phyloP scores from a whole-genome alignment of 2,888 invertebrate genomes.

The Pecten maximus region DNA sequence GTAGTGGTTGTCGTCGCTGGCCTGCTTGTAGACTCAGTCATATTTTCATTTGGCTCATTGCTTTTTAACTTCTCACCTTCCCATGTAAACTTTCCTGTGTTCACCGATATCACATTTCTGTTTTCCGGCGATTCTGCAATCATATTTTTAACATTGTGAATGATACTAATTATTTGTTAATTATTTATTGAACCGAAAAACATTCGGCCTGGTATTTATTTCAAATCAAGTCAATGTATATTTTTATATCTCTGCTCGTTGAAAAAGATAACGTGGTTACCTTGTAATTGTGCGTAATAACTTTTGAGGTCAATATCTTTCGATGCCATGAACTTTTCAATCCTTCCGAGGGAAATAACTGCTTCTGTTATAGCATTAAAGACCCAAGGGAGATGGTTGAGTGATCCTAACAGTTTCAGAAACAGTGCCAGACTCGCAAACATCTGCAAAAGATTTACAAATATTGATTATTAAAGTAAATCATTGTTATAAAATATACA shows the following conservation, averaged over 20 bases:
- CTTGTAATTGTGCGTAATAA: conserved; percentile 84
- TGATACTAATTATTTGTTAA: too few species aligned
- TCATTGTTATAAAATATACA: too few species aligned
- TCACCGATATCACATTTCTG: conserved; percentile 34
- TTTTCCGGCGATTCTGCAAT: background rate
- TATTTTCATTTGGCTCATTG: background rate
- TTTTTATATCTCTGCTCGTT: too few species aligned
- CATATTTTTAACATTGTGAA: too few species aligned
- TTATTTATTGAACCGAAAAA: too few species aligned
- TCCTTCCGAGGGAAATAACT: conserved; percentile 94
- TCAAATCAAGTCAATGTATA: too few species aligned
- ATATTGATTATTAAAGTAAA: too few species aligned
- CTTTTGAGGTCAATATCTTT: conserved; percentile 85
- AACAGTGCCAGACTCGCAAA: conserved; percentile 97
- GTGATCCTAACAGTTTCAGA: conserved; percentile 96
- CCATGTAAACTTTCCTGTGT: conserved; percentile 36
- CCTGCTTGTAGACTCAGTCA: background rate
- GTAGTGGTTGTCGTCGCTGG: background rate
- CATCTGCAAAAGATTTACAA: conserved; percentile 84
- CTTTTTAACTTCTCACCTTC: background rate
- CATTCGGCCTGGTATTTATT: too few species aligned
- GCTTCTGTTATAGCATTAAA: conserved; percentile 97
- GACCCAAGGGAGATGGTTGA: conserved; percentile 99
- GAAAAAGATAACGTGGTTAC: conserved; percentile 45
- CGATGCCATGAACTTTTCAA: conserved; percentile 87